phyloP scores from a whole-genome alignment of 2,797 vertebrate species.

The Sarcophilus harrisii region DNA sequence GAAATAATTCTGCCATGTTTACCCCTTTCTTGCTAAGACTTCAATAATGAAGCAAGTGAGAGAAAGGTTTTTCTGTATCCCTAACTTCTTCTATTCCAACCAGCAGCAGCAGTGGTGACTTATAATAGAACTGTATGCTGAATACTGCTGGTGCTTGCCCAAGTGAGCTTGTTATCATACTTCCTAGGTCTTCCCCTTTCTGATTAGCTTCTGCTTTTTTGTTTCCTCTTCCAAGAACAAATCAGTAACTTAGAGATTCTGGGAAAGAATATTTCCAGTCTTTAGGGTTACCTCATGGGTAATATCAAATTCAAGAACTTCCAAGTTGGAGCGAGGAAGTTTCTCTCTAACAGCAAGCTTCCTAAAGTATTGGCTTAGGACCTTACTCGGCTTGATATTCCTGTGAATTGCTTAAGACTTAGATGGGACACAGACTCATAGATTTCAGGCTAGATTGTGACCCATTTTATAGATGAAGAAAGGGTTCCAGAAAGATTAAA shows the following conservation, averaged over 20 bases:
- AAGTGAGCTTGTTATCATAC: neutral
- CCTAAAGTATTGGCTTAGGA: too few species aligned
- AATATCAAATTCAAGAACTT: too few species aligned
- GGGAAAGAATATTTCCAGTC: too few species aligned
- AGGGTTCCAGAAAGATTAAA: neutral
- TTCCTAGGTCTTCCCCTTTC: neutral
- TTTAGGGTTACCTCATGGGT: too few species aligned
- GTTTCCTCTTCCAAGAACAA: too few species aligned
- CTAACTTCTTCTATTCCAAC: too few species aligned
- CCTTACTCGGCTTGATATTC: too few species aligned
- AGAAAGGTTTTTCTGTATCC: neutral
- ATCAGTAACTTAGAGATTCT: too few species aligned
- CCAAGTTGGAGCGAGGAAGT: too few species aligned
- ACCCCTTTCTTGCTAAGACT: neutral
- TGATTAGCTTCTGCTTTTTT: neutral
- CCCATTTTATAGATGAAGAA: neutral
- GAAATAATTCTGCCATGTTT: neutral
- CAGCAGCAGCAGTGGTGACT: neutral
- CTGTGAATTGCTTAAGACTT: neutral
- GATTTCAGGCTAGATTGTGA: neutral
- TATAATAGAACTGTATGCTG: neutral
- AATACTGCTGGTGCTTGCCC: neutral
- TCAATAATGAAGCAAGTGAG: neutral
- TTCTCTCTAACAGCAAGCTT: too few species aligned
- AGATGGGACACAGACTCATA: neutral